phyloP scores from a whole-genome alignment of 2,797 vertebrate genomes.

The Chelonia mydas region DNA sequence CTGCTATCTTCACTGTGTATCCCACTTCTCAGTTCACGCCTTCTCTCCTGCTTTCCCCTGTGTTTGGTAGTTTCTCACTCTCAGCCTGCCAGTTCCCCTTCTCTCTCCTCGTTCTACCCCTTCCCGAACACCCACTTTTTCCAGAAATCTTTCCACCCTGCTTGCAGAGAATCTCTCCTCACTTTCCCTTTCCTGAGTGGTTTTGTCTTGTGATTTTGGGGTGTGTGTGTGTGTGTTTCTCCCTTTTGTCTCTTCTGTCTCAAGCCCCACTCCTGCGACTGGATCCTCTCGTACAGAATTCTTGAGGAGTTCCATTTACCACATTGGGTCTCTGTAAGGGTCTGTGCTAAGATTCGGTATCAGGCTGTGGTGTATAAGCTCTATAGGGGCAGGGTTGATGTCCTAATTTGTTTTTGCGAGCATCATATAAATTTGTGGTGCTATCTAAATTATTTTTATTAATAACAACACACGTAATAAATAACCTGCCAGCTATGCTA shows the following conservation, averaged over 20 bases:
- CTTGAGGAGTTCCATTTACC: not conserved
- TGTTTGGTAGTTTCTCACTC: slow-evolving; percentile 23
- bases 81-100: not conserved
- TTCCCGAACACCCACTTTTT: not conserved
- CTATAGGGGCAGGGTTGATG: not conserved
- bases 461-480: not conserved
- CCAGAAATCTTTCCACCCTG: not conserved
- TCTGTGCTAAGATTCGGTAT: not conserved
- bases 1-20: not conserved
- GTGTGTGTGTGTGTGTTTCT: not conserved
- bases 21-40: not conserved
- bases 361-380: not conserved
- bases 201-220: not conserved
- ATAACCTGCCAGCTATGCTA: not conserved
- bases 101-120: not conserved
- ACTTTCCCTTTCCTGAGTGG: not conserved
- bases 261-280: not conserved
- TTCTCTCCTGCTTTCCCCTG: not conserved
- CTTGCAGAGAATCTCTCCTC: not conserved
- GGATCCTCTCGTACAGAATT: not conserved
- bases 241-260: not conserved
- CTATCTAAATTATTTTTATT: not conserved
- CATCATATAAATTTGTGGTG: not conserved
- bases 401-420: not conserved
- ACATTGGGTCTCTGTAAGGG: not conserved